These are phyloP conservation scores for Sphaerophoria rueppellii DNA, from an alignment of 2,888 invertebrate species.

Conservation along the genomic window DNA sequence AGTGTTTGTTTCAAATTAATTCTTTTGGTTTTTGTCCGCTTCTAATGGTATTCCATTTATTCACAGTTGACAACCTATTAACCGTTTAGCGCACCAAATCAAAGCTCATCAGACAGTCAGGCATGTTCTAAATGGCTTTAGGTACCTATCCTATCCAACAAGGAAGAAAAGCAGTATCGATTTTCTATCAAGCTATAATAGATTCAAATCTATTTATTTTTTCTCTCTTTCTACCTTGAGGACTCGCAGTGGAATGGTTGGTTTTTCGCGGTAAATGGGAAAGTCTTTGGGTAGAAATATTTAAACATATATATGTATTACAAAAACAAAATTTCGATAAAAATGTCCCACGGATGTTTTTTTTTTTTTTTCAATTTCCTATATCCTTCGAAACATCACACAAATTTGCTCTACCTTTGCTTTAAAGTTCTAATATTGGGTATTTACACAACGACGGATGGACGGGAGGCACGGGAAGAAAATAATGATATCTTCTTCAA, in stretches of 20 bases:
- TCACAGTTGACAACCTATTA: conserved; percentile 1
- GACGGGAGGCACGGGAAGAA: not conserved
- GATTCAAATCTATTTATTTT: conserved; percentile 46
- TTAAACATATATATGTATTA: not conserved
- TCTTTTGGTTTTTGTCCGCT: not conserved
- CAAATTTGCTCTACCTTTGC: not conserved
- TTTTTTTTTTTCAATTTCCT: conserved; percentile 15
- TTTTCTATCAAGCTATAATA: conserved; percentile 53
- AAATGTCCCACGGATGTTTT: not conserved
- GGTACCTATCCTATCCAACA: conserved; percentile 10
- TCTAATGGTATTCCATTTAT: not conserved
- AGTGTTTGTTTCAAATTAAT: not conserved
- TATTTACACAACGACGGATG: not conserved
- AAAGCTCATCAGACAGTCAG: conserved; percentile 11
- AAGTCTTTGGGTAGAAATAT: not conserved
- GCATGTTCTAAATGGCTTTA: not conserved
- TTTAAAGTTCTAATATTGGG: conserved; percentile 4
- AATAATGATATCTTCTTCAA: not conserved
- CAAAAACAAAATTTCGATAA: conserved; percentile 19
- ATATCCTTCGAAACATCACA: not conserved
- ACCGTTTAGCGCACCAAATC: not conserved
- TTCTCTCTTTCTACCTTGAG: not conserved
- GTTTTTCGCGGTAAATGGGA: not conserved
- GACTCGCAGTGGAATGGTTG: not conserved
- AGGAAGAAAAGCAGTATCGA: conserved; percentile 41